phyloP scores from a whole-genome alignment of 2,888 invertebrate genomes.

The Alloplasta piceator region DNA sequence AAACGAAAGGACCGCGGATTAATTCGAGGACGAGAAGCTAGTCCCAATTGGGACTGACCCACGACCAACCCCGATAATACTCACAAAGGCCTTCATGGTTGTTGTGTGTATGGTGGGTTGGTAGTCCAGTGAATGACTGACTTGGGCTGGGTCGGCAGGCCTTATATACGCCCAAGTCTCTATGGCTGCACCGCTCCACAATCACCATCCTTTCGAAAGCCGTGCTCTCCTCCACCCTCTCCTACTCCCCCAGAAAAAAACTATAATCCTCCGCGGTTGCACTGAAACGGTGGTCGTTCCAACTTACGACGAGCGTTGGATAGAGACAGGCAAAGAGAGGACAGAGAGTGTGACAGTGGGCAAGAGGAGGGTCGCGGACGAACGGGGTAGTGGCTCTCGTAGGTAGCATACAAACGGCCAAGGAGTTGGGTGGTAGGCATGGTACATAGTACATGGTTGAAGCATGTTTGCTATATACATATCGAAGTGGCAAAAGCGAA shows the following conservation, averaged over 20 bases:
- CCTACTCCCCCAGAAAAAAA: slow-evolving; percentile 78
- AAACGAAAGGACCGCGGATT: background rate
- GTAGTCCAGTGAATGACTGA: slow-evolving; percentile 83
- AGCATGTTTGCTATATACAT: slow-evolving; percentile 39
- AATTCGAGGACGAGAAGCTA: slow-evolving; percentile 42
- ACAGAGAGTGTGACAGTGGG: slow-evolving; percentile 44
- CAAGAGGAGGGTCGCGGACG: slow-evolving; percentile 66
- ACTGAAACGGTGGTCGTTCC: slow-evolving; percentile 62
- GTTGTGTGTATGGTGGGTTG: slow-evolving; percentile 82
- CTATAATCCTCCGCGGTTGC: slow-evolving; percentile 78
- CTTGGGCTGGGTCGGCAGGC: slow-evolving; percentile 82
- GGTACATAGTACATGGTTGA: slow-evolving; percentile 46
- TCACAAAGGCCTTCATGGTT: slow-evolving; percentile 84
- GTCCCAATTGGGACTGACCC: slow-evolving; percentile 59
- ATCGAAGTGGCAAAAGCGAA: slow-evolving; percentile 50
- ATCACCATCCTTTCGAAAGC: slow-evolving; percentile 84
- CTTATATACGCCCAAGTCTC: slow-evolving; percentile 83
- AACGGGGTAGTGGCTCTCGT: slow-evolving; percentile 65
- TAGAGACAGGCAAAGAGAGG: slow-evolving; percentile 35
- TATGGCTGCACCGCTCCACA: slow-evolving; percentile 80
- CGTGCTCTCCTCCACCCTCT: slow-evolving; percentile 76
- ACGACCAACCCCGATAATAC: slow-evolving; percentile 74
- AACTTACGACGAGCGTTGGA: slow-evolving; percentile 46
- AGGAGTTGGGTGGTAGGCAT: slow-evolving; percentile 56
- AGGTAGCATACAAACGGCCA: slow-evolving; percentile 34